These are phyloP conservation scores for Oryzias dopingdopingensis DNA, from an alignment of 2,797 vertebrate species.

Conservation along the genomic window DNA sequence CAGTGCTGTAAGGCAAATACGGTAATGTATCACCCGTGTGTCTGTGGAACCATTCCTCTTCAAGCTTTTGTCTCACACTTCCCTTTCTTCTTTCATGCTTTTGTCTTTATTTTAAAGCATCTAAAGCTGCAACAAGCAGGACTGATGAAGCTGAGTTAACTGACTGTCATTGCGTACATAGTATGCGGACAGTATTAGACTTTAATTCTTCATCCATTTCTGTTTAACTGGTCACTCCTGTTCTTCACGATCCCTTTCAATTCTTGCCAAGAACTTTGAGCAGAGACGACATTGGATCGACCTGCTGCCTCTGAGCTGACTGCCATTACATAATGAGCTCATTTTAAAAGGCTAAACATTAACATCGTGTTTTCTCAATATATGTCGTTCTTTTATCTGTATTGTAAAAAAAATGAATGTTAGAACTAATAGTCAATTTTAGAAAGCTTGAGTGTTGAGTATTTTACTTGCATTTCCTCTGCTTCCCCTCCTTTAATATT, in stretches of 20 bases:
- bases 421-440: too few species aligned
- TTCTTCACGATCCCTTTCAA: constrained; percentile 22
- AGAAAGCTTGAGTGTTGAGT: too few species aligned
- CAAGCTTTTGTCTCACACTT: constrained; percentile 18
- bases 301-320: background rate
- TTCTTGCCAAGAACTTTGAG: constrained; percentile 8
- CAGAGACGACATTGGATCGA: constrained; percentile 16
- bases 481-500: constrained; percentile 8
- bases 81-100: constrained; percentile 21
- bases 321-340: background rate
- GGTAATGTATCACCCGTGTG: constrained; percentile 73
- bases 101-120: constrained; percentile 17
- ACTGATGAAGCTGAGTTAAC: background rate
- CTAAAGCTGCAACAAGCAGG: constrained; percentile 6
- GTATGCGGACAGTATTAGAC: background rate
- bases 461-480: too few species aligned
- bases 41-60: constrained; percentile 38
- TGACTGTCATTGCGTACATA: background rate
- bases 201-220: constrained; percentile 10
- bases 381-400: background rate
- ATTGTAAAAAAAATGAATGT: too few species aligned
- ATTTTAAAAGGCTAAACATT: background rate
- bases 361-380: background rate
- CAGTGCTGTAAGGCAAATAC: constrained; percentile 62
- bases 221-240: constrained; percentile 22